Percentiles rank a stretch among this genome's conserved stretches.
These are phyloP conservation scores for Epinephelus fuscoguttatus DNA, from an alignment of 2,113 vertebrate genomes.

Conservation along the genomic window DNA sequence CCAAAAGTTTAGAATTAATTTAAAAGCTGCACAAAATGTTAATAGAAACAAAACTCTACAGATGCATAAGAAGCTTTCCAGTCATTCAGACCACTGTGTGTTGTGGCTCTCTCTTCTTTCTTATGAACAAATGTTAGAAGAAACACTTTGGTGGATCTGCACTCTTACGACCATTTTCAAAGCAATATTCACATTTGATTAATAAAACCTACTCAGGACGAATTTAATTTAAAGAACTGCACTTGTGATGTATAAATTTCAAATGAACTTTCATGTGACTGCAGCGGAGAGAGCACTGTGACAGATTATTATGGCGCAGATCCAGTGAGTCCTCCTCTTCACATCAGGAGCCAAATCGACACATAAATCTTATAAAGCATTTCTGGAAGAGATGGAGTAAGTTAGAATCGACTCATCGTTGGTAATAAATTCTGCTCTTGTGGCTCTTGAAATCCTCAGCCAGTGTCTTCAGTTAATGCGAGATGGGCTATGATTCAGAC, in stretches of 20 bases:
- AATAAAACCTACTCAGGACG: background rate
- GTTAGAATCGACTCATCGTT: background rate
- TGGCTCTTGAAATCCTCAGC: background rate
- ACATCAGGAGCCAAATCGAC: background rate
- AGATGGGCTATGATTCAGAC: background rate
- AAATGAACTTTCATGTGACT: background rate
- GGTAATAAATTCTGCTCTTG: background rate
- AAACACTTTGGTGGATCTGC: no score
- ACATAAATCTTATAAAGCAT: conserved; percentile 7
- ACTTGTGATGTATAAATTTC: background rate
- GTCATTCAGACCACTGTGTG: background rate
- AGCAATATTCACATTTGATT: background rate
- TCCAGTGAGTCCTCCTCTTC: background rate
- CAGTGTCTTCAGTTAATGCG: background rate
- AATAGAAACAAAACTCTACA: no score
- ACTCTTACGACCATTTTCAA: background rate
- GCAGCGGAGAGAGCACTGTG: background rate
- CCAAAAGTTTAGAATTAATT: no score
- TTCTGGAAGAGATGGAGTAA: background rate
- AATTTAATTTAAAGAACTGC: background rate
- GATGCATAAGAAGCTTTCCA: background rate
- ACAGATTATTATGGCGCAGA: background rate
- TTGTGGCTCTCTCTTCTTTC: background rate
- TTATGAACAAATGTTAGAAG: background rate
- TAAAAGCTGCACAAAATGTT: no score